Evolutionary conservation across 2,113 vertebrate genomes (phyloP).

Genomic region (Thryonomys swinderianus): DNA sequence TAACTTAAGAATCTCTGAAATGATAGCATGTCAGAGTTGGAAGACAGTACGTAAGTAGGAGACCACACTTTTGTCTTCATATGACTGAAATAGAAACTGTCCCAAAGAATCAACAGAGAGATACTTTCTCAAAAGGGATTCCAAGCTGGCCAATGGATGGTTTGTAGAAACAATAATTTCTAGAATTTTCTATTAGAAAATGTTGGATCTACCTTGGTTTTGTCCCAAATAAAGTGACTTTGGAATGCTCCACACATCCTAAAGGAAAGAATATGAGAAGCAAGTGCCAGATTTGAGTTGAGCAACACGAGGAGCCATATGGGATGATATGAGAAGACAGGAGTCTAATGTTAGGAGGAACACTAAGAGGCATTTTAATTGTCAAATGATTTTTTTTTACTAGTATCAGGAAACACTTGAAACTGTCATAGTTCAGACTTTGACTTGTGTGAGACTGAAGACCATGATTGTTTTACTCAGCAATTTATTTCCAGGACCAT

Average conservation of each 20-base stretch:
- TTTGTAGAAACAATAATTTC: not conserved
- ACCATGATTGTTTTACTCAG: not conserved
- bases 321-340: not conserved
- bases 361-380: slow-evolving; percentile 32
- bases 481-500: not conserved
- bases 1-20: not conserved
- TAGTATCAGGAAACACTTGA: slow-evolving; percentile 29
- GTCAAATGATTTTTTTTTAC: not conserved
- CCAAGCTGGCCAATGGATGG: not conserved
- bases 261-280: not conserved
- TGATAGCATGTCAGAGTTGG: not conserved
- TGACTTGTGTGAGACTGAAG: not conserved
- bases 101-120: not conserved
- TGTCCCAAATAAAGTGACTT: not conserved
- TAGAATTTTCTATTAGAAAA: slow-evolving; percentile 13
- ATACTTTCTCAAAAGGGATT: not conserved
- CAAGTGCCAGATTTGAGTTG: not conserved
- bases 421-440: not conserved
- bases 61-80: not conserved
- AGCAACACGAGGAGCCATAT: not conserved
- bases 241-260: not conserved
- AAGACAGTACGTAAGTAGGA: not conserved
- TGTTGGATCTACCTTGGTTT: not conserved
- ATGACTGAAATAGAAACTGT: not conserved
- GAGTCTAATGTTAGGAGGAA: slow-evolving; percentile 11